phyloP scores from a whole-genome alignment of 1,140 invertebrate species.

The Temnothorax longispinosus region DNA sequence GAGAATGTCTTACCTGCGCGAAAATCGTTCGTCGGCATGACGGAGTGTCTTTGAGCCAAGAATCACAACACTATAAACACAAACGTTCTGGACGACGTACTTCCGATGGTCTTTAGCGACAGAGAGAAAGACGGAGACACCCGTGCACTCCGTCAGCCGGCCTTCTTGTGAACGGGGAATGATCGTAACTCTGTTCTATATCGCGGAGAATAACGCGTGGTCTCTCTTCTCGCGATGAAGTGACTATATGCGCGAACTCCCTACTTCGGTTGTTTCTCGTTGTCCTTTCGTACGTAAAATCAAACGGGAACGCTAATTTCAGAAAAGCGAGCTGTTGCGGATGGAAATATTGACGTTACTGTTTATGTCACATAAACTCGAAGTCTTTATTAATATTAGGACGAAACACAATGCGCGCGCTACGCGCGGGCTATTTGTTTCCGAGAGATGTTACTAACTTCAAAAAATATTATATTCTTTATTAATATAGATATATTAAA shows the following conservation, averaged over 20 bases:
- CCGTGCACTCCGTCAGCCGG: slow-evolving; percentile 34
- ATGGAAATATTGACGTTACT: background rate
- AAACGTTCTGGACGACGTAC: background rate
- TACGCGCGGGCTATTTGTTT: background rate
- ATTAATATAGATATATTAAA: background rate
- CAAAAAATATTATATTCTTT: background rate
- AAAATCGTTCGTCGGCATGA: slow-evolving; percentile 54
- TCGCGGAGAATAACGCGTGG: slow-evolving; percentile 50
- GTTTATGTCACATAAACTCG: background rate
- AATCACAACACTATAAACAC: slow-evolving; percentile 16
- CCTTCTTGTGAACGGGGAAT: slow-evolving; percentile 49
- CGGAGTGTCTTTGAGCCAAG: background rate
- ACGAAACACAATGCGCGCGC: background rate
- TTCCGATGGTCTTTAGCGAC: background rate
- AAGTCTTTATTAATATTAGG: background rate
- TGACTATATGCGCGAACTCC: background rate
- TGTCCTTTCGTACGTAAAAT: background rate
- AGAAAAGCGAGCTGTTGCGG: background rate
- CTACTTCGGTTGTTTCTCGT: background rate
- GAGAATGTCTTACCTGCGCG: slow-evolving; percentile 53
- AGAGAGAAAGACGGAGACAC: slow-evolving; percentile 5
- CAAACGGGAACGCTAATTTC: slow-evolving; percentile 28
- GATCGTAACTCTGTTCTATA: slow-evolving; percentile 61
- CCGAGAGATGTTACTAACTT: background rate
- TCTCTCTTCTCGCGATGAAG: background rate